These are phyloP conservation scores for Ceramica pisi DNA, from an alignment of 2,888 invertebrate species.

Conservation along the genomic window DNA sequence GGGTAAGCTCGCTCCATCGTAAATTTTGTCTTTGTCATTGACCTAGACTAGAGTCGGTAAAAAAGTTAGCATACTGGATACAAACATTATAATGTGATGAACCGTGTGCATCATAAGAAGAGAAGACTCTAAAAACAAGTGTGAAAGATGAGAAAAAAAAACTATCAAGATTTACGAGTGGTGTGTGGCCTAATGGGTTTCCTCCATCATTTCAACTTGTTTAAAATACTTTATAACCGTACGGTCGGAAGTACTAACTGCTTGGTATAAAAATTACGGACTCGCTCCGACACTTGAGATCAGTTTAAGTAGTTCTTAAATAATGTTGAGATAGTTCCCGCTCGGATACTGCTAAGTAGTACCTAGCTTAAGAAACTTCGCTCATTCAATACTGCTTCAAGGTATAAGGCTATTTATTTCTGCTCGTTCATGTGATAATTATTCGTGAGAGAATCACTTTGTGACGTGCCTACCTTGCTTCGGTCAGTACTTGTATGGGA, in stretches of 20 bases:
- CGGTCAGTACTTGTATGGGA: too few species aligned
- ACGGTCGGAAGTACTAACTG: constrained; percentile 36
- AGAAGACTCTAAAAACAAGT: neutral
- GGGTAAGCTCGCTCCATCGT: too few species aligned
- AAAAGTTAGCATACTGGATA: too few species aligned
- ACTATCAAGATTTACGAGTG: constrained; percentile 3
- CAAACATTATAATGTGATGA: too few species aligned
- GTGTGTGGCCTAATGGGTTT: constrained; percentile 23
- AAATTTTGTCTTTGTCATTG: too few species aligned
- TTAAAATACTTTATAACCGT: constrained; percentile 43
- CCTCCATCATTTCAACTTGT: constrained; percentile 39
- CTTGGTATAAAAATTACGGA: constrained; percentile 52
- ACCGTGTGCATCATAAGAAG: too few species aligned
- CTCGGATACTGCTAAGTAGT: constrained; percentile 3
- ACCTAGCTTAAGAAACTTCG: constrained; percentile 23
- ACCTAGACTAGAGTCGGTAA: too few species aligned
- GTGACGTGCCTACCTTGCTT: too few species aligned
- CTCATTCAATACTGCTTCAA: neutral
- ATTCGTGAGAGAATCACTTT: too few species aligned
- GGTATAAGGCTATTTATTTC: too few species aligned
- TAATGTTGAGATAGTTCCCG: constrained; percentile 40
- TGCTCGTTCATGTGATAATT: too few species aligned
- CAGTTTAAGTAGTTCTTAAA: constrained; percentile 48
- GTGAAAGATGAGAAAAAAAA: neutral
- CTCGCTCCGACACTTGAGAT: constrained; percentile 41